These are phyloP conservation scores for Heteropelma amictum DNA, from an alignment of 2,888 invertebrate genomes.

Conservation along the genomic window DNA sequence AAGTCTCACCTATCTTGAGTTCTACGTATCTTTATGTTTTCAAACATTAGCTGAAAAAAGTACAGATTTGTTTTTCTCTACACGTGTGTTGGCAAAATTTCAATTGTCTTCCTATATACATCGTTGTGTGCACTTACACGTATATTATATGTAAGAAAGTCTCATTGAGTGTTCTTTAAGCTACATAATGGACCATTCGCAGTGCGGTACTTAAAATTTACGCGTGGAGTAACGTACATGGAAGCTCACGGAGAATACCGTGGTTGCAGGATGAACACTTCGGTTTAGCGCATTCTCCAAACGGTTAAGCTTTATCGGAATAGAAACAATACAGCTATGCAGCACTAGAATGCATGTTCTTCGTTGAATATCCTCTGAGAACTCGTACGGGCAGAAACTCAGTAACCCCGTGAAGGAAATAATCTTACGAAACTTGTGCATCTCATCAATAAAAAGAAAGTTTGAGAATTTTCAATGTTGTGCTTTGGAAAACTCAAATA, in stretches of 20 bases:
- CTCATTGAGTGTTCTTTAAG: slow-evolving; percentile 4
- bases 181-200: slow-evolving; percentile 38
- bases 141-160: background rate
- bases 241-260: background rate
- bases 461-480: background rate
- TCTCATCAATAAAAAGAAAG: background rate
- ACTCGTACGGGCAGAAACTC: slow-evolving; percentile 18
- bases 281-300: slow-evolving; percentile 19
- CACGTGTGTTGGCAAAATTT: too few species aligned
- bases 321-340: slow-evolving; percentile 24
- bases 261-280: slow-evolving; percentile 11
- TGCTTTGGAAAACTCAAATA: background rate
- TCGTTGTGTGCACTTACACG: background rate
- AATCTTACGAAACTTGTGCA: background rate
- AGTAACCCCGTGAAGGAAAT: background rate
- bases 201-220: slow-evolving; percentile 16
- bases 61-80: too few species aligned
- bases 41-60: too few species aligned
- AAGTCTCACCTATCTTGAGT: too few species aligned
- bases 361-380: slow-evolving; percentile 5
- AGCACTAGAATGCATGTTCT: background rate
- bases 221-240: background rate
- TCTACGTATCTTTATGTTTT: too few species aligned
- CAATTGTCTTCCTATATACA: background rate
- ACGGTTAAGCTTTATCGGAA: slow-evolving; percentile 27